Base-by-base conservation (phyloP, 2,888 invertebrate species). In the Chironomus tentans region DNA sequence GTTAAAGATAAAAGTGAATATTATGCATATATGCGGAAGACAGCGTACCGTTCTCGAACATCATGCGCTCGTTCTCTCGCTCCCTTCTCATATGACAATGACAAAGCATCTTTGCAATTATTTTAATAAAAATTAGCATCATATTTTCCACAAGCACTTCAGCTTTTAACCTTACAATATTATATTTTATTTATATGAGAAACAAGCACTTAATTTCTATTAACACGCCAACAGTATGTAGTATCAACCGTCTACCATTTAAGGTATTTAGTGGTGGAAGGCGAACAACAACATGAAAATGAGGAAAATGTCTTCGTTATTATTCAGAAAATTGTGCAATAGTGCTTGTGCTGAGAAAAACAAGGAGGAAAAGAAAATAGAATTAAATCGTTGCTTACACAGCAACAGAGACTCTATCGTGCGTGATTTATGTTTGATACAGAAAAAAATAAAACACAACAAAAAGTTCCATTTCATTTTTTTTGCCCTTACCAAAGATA, bases 371-470 rank as follows among this genome's bases (percentile, higher is more conserved):
- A 65, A 65, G 13, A 12, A 18, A 65, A 65, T 22, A 13, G 24
- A 65, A 65, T 65, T 65, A 65, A 65, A 65, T 65, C 21, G 65
- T 13, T 65, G 65, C 22, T 65, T 65, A 65, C 22, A 65, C 65
- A 65, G 12, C 24, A 65, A 24, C 22, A 65, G 24, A 56, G 18
- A 38, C 38, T 38, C 18, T 18, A 18, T 56, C 24, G 24, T 65
- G 65, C 22, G 65, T 65, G 65, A 65, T 65, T 65, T 65, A 65
- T 65, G 65, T 21, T 24, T 22, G 21, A 18, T 5, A 18, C 5
- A 56, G 18, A 56, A 50, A 50, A 2, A 65, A n/a, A n/a, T n/a
- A 22, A 15, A 65, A 65, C 12, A 65, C 10, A 56, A 15, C 18
- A 56, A 1, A 56, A 18, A 13, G 4, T 50, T 50, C n/a, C n/a